These are phyloP conservation scores for Pantherophis alleghaniensis DNA, from an alignment of 2,797 vertebrate species.

Conservation along the genomic window DNA sequence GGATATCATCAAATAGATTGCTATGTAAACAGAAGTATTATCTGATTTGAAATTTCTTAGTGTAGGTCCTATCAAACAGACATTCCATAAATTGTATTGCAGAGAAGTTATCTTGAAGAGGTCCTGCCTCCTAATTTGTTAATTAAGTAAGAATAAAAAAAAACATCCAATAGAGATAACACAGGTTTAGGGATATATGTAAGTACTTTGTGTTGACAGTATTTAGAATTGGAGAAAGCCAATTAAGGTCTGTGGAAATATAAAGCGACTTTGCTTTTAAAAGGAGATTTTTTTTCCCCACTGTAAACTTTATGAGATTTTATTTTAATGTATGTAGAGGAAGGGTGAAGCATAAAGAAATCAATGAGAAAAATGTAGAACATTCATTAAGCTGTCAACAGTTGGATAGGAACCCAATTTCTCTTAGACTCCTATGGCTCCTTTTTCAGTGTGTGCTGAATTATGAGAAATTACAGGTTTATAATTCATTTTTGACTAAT, in stretches of 20 bases:
- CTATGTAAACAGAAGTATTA: background rate
- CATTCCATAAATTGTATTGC: background rate
- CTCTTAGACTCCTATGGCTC: slow-evolving; percentile 55
- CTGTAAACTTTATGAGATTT: slow-evolving; percentile 56
- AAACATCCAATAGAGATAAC: background rate
- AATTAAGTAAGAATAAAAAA: background rate
- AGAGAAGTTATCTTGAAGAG: background rate
- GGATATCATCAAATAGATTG: background rate
- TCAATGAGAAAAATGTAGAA: slow-evolving; percentile 64
- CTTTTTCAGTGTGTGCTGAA: slow-evolving; percentile 60
- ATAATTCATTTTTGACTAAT: slow-evolving; percentile 61
- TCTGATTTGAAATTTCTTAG: background rate
- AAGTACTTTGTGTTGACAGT: background rate
- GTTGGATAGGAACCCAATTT: slow-evolving; percentile 56
- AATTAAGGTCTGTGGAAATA: background rate
- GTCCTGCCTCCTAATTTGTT: background rate
- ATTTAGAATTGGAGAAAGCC: slow-evolving; percentile 2
- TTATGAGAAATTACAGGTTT: slow-evolving; percentile 60
- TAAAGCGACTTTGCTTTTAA: slow-evolving; percentile 18
- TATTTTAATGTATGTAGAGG: slow-evolving; percentile 24
- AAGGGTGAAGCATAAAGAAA: slow-evolving; percentile 43
- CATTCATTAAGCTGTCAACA: slow-evolving; percentile 69
- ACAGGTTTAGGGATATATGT: background rate
- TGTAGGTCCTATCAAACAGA: background rate
- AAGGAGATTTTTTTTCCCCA: slow-evolving; percentile 37